These are phyloP conservation scores for Hippocampus kuda DNA, from an alignment of 2,797 vertebrate genomes.

Conservation along the genomic window DNA sequence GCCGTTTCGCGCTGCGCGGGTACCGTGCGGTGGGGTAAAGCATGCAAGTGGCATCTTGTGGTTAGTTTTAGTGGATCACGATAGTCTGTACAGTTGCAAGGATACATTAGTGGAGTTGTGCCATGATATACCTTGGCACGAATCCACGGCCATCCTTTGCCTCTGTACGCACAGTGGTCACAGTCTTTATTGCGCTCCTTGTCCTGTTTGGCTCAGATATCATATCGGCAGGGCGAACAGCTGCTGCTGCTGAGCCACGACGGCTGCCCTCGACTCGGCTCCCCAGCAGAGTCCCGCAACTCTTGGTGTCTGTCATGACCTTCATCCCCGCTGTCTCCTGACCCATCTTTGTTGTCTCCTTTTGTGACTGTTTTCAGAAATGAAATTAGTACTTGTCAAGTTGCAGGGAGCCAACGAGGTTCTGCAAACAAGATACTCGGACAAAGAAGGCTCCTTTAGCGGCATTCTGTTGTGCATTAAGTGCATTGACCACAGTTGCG, in stretches of 20 bases:
- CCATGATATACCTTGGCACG: conserved; percentile 42
- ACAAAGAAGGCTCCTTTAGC: conserved; percentile 33
- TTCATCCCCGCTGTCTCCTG: conserved; percentile 39
- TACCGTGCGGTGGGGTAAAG: neutral
- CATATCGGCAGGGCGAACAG: conserved; percentile 76
- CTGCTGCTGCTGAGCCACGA: conserved; percentile 71
- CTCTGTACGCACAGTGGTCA: conserved; percentile 21
- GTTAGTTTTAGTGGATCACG: neutral
- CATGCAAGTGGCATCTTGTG: neutral
- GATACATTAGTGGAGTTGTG: conserved; percentile 31
- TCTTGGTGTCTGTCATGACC: conserved; percentile 39
- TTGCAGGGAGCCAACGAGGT: conserved; percentile 6
- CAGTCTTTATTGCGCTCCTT: conserved; percentile 67
- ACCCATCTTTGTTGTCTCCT: conserved; percentile 5
- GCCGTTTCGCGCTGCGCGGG: neutral
- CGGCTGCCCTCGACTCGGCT: conserved; percentile 45
- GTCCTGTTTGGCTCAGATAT: conserved; percentile 85
- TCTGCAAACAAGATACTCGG: conserved; percentile 29
- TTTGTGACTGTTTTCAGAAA: conserved; percentile 15
- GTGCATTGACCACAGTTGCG: conserved; percentile 20
- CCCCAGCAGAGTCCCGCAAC: conserved; percentile 53
- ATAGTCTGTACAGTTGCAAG: neutral
- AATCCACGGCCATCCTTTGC: conserved; percentile 29
- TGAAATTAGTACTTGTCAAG: neutral
- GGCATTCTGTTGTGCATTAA: conserved; percentile 35